Conservation (phyloP, 2,888 invertebrate genomes). For the Patella depressa region DNA sequence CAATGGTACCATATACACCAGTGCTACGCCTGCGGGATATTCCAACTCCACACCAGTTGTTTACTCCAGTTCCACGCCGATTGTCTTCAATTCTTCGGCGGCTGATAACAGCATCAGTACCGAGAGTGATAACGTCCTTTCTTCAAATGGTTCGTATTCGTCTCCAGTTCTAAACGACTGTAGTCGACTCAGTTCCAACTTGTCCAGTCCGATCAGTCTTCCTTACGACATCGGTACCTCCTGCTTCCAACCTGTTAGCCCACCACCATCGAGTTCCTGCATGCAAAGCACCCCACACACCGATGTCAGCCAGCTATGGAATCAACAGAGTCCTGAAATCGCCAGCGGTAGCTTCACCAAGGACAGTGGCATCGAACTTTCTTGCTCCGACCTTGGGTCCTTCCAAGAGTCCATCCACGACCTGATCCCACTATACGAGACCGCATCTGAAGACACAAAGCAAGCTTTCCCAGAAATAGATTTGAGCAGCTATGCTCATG, state of each 20-base stretch:
- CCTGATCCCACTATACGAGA: not conserved
- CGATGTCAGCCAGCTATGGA: too few species aligned
- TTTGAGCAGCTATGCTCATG: too few species aligned
- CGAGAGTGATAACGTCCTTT: too few species aligned
- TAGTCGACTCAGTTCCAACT: too few species aligned
- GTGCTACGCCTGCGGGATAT: not conserved
- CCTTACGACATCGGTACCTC: not conserved
- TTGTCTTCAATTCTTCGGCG: not conserved
- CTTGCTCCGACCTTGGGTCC: not conserved
- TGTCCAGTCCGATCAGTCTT: not conserved
- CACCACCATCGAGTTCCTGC: not conserved
- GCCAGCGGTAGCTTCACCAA: not conserved
- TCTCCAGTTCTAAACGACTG: not conserved
- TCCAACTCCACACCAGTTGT: not conserved
- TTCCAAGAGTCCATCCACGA: not conserved
- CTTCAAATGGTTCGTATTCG: not conserved
- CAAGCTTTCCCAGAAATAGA: too few species aligned
- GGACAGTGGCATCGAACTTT: not conserved
- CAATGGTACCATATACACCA: slow-evolving; percentile 4
- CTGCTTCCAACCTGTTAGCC: not conserved
- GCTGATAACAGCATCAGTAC: not conserved
- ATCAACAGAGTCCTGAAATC: too few species aligned
- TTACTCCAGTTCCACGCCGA: not conserved
- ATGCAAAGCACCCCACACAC: not conserved
- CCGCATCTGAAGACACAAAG: not conserved